These are phyloP conservation scores for Calliscelio sp. DNA, from an alignment of 2,888 invertebrate species.

Conservation along the genomic window DNA sequence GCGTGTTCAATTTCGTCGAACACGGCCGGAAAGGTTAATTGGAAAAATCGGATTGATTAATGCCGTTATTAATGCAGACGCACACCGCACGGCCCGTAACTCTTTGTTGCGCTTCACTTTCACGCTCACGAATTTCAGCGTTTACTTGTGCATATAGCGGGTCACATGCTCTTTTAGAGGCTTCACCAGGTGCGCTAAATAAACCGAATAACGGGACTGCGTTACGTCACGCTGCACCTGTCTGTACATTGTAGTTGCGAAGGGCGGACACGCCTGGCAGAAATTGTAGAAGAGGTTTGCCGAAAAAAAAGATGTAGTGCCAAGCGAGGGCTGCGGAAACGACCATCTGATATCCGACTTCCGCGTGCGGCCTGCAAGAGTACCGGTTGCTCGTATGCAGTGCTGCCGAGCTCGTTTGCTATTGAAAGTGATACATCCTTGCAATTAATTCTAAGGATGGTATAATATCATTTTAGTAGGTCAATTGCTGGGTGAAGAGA, in stretches of 20 bases:
- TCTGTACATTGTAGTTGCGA: conserved; percentile 79
- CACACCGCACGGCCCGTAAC: background rate
- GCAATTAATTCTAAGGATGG: conserved; percentile 26
- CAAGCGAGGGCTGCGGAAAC: conserved; percentile 31
- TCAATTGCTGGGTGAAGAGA: background rate
- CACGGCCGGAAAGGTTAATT: conserved; percentile 26
- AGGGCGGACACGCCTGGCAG: conserved; percentile 78
- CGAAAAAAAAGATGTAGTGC: conserved; percentile 55
- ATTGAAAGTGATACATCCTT: conserved; percentile 48
- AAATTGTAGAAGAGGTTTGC: conserved; percentile 52
- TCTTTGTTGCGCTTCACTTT: conserved; percentile 68
- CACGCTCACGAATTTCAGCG: conserved; percentile 69
- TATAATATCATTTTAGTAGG: background rate
- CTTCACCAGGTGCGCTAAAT: conserved; percentile 77
- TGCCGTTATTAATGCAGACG: conserved; percentile 16
- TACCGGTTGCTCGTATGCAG: conserved; percentile 70
- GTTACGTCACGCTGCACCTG: conserved; percentile 84
- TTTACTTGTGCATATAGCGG: conserved; percentile 52
- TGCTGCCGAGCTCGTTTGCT: background rate
- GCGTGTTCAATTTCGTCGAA: conserved; percentile 5
- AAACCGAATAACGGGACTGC: conserved; percentile 81
- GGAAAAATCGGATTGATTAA: conserved; percentile 39
- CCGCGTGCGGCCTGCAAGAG: conserved; percentile 73
- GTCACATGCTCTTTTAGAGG: conserved; percentile 78
- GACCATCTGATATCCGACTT: conserved; percentile 81